Conservation (phyloP, 2,888 invertebrate genomes). For the Melieria crassipennis region DNA sequence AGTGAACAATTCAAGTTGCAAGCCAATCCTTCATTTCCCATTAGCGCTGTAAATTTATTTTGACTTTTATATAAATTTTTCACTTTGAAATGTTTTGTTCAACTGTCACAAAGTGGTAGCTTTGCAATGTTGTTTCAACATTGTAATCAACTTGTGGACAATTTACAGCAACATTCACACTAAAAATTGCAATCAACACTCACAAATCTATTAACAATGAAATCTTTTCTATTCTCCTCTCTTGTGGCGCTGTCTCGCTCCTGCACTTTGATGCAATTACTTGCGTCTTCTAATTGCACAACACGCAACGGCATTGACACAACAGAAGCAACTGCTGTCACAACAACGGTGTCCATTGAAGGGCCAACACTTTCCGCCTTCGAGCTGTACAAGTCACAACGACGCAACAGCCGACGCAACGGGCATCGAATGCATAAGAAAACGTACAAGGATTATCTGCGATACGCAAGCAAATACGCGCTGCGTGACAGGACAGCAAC, state of each 20-base stretch:
- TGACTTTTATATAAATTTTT: too few relatives aligned
- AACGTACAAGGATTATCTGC: constrained; percentile 60
- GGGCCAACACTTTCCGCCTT: constrained; percentile 50
- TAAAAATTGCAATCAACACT: constrained; percentile 16
- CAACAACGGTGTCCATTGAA: constrained; percentile 15
- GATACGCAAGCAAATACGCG: constrained; percentile 44
- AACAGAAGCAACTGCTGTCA: not conserved
- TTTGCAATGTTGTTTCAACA: constrained; percentile 5
- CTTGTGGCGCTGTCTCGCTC: not conserved
- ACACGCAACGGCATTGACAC: constrained; percentile 9
- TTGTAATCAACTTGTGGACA: constrained; percentile 32
- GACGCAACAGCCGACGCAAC: constrained; percentile 55
- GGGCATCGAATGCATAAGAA: constrained; percentile 63
- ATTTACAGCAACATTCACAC: not conserved
- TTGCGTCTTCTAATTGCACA: constrained; percentile 26
- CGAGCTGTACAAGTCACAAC: constrained; percentile 57
- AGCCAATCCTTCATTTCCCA: too few relatives aligned
- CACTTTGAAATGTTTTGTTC: not conserved
- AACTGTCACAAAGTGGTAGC: constrained; percentile 40
- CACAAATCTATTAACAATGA: constrained; percentile 18
- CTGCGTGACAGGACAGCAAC: constrained; percentile 4
- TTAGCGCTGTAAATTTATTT: too few relatives aligned
- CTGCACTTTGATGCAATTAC: constrained; percentile 7
- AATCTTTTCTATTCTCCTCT: constrained; percentile 10
- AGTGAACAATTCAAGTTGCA: too few relatives aligned